phyloP scores from a whole-genome alignment of 2,113 vertebrate species.

The Myotis davidii region DNA sequence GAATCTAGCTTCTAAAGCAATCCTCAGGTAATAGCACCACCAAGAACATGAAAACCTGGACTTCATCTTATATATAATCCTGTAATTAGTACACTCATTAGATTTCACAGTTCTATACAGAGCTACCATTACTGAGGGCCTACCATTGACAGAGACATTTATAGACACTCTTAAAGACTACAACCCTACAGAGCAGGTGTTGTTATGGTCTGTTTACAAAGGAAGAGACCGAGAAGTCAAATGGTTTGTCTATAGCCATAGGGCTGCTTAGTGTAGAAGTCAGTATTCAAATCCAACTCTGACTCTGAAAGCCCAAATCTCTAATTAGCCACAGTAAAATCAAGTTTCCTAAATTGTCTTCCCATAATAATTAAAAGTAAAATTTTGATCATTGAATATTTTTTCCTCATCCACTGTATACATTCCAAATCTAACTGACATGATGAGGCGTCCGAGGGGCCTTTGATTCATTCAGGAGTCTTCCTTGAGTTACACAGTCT shows the following conservation, averaged over 20 bases:
- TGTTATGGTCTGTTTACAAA: constrained; percentile 11
- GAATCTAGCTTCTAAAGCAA: neutral
- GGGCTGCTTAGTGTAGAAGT: neutral
- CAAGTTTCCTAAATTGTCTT: constrained; percentile 33
- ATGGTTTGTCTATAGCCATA: neutral
- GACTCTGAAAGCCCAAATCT: neutral
- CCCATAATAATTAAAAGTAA: neutral
- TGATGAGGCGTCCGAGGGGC: neutral
- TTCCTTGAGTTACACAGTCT: neutral
- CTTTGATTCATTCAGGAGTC: neutral
- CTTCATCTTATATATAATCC: neutral
- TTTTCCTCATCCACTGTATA: neutral
- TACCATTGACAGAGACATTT: neutral
- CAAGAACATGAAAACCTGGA: neutral
- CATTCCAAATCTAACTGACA: neutral
- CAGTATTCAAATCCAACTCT: constrained; percentile 10
- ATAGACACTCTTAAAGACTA: neutral
- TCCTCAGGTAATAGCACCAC: neutral
- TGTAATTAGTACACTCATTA: neutral
- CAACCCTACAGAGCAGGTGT: neutral
- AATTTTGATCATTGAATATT: neutral
- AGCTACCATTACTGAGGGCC: neutral
- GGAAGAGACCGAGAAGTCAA: constrained; percentile 26
- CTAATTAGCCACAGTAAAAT: neutral
- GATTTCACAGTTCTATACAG: neutral